These are phyloP conservation scores for Agonopterix arenella DNA, from an alignment of 2,888 invertebrate genomes.

Conservation along the genomic window DNA sequence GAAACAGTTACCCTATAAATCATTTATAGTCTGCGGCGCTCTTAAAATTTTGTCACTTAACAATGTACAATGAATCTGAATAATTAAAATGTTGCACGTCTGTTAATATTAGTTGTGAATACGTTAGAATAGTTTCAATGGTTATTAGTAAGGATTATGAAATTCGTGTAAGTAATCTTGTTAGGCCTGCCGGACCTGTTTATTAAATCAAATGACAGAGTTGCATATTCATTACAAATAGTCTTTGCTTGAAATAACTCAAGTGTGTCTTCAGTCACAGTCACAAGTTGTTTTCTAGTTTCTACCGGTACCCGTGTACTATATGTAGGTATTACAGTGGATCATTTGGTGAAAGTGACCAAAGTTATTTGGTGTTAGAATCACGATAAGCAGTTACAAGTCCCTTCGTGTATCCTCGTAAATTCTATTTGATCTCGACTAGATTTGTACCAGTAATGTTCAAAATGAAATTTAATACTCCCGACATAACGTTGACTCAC, in stretches of 20 bases:
- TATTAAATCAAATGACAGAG: background rate
- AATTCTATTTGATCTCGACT: slow-evolving; percentile 47
- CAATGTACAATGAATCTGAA: slow-evolving; percentile 52
- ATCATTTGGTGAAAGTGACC: slow-evolving; percentile 43
- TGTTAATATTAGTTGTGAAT: slow-evolving; percentile 29
- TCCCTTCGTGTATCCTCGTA: slow-evolving; percentile 50
- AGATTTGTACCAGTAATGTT: slow-evolving; percentile 48
- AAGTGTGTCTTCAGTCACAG: background rate
- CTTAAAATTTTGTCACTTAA: slow-evolving; percentile 56
- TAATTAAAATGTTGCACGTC: slow-evolving; percentile 39
- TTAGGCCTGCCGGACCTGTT: slow-evolving; percentile 13
- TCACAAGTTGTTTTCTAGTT: background rate
- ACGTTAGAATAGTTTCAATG: slow-evolving; percentile 25
- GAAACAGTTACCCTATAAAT: slow-evolving; percentile 63
- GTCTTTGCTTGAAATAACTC: background rate
- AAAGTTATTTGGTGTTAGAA: slow-evolving; percentile 38
- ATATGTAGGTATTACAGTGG: slow-evolving; percentile 11
- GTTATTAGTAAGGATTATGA: slow-evolving; percentile 21
- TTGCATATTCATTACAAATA: background rate
- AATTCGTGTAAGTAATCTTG: slow-evolving; percentile 15
- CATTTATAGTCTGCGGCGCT: slow-evolving; percentile 56
- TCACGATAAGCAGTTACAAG: slow-evolving; percentile 46
- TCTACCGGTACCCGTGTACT: background rate
- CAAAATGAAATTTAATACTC: slow-evolving; percentile 58
- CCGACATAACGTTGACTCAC: slow-evolving; percentile 53